Percentiles rank a stretch among this genome's conserved stretches.
Evolutionary conservation across 2,113 vertebrate species (phyloP).

Genomic region (Caranx melampygus): DNA sequence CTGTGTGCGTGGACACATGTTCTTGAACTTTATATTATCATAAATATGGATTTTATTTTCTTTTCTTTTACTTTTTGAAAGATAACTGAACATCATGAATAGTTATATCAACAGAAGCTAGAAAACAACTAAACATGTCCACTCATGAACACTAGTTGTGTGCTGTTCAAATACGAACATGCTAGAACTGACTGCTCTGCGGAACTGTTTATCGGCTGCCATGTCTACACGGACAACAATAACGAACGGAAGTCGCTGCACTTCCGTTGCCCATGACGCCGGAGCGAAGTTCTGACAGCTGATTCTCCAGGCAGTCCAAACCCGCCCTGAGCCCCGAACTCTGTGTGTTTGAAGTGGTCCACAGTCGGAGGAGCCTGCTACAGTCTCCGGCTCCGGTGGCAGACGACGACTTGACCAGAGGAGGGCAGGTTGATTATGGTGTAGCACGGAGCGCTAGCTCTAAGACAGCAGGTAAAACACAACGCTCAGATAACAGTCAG

Average conservation of each 20-base stretch:
- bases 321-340: not conserved
- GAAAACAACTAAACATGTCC: not conserved
- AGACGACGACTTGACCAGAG: constrained; percentile 22
- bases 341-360: not conserved
- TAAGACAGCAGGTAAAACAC: constrained; percentile 74
- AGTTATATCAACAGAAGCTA: not conserved
- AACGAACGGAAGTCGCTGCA: constrained; percentile 33
- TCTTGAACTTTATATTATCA: no score
- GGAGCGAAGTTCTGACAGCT: constrained; percentile 79
- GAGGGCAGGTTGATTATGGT: constrained; percentile 75
- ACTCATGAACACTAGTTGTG: not conserved
- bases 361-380: constrained; percentile 1
- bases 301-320: constrained; percentile 51
- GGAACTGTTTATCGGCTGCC: constrained; percentile 54
- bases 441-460: constrained; percentile 75
- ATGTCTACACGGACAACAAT: constrained; percentile 61
- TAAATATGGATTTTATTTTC: no score
- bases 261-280: constrained; percentile 77
- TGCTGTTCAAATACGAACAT: not conserved
- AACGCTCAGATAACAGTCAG: constrained; percentile 21
- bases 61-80: not conserved
- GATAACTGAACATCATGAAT: not conserved
- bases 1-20: not conserved
- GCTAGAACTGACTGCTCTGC: not conserved
- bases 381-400: constrained; percentile 17